Base-by-base conservation (phyloP, 2,888 invertebrate genomes). In the Mechanitis mazaeus region DNA sequence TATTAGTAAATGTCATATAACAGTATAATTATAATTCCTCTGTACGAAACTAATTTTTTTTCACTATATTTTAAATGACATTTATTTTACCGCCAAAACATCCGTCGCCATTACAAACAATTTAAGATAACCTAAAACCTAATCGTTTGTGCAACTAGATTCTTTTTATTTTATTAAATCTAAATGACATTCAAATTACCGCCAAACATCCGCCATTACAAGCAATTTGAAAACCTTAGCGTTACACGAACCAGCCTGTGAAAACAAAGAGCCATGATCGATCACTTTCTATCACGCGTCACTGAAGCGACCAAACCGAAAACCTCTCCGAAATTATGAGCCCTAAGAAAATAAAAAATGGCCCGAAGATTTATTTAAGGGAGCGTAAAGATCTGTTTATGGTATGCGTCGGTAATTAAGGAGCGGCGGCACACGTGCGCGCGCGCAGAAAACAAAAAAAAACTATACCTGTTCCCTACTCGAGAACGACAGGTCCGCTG, bases 301-400 rank as follows among this genome's bases (percentile, higher is more conserved):
- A 11, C 7, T 31, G 50, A 31, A 31, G 28, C 50, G 31, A 50
- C 47, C 85, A 82, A 86, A 83, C 87, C 87, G 75, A 83, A 81
- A 80, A 81, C 80, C 78, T 81, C 79, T 80, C 78, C 81, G 66
- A 87, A 85, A 84, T 86, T 85, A 86, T 78, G 76, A 31, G 78
- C 69, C 84, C 85, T 85, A 87, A 87, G 83, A 88, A 87, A 88
- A 88, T 83, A 80, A 81, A 85, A 81, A 78, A 81, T 76, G 66
- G 69, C 71, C 69, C 80, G 81, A 87, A 88, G 90, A 90, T 90
- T 89, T 90, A 90, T 89, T 89, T 89, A 89, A 90, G 84, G 89
- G 84, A 88, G 88, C 90, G 89, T 89, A 89, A 90, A 90, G 88
- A 89, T 90, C 87, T 90, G 90, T 90, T 90, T 90, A 90, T 90